phyloP scores from a whole-genome alignment of 37 sponge, comb jelly and placozoan genomes.

The Ianthella basta region DNA sequence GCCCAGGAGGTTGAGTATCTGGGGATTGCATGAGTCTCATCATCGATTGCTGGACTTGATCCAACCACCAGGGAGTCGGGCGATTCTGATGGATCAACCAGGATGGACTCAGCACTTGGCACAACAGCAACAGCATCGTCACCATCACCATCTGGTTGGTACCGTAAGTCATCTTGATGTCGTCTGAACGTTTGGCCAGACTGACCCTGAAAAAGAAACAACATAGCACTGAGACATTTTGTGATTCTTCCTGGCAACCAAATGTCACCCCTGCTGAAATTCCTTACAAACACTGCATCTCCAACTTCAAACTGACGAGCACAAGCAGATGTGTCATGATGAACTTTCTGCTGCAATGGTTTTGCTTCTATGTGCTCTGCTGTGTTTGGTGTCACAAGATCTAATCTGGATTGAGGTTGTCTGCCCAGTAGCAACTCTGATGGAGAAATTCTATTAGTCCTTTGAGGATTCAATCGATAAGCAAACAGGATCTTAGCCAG shows the following conservation, averaged over 20 bases:
- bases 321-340: slow-evolving; percentile 18
- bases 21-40: too few species aligned
- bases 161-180: slow-evolving; percentile 31
- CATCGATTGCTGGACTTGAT: too few species aligned
- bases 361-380: slow-evolving; percentile 14
- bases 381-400: slow-evolving; percentile 29
- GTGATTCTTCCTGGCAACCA: slow-evolving; percentile 35
- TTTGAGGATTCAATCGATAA: slow-evolving; percentile 39
- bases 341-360: slow-evolving; percentile 17
- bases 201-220: slow-evolving; percentile 9
- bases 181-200: slow-evolving; percentile 17
- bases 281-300: slow-evolving; percentile 40
- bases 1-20: too few species aligned
- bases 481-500: slow-evolving; percentile 27
- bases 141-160: neutral
- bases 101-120: too few species aligned
- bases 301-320: slow-evolving; percentile 15
- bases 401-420: slow-evolving; percentile 29
- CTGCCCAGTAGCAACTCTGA: slow-evolving; percentile 37
- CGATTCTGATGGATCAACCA: too few species aligned
- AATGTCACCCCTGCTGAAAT: neutral
- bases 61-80: too few species aligned
- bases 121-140: too few species aligned
- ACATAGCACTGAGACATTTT: slow-evolving; percentile 29
- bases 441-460: slow-evolving; percentile 32